Evolutionary conservation across 2,888 invertebrate species (phyloP).

Genomic region (Hirtodrosophila duncani): DNA sequence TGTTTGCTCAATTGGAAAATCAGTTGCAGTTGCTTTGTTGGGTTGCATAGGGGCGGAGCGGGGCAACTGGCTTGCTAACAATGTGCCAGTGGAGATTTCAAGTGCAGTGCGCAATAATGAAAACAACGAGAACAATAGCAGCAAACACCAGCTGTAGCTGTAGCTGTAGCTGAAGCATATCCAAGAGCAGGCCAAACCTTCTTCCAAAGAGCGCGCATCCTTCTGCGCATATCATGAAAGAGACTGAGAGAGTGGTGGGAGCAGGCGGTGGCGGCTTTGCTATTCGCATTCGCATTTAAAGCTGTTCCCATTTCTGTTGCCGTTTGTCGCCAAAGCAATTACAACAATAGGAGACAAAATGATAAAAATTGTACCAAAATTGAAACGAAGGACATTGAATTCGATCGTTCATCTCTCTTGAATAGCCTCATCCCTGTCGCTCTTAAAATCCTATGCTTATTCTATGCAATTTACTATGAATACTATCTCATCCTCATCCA

Average conservation of each 20-base stretch:
- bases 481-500: no score
- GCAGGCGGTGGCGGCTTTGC: neutral
- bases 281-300: neutral
- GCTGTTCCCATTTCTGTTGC: conserved; percentile 31
- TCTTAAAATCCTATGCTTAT: no score
- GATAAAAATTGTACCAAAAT: neutral
- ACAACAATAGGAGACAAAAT: conserved; percentile 15
- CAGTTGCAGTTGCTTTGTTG: no score
- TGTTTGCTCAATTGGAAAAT: no score
- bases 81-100: conserved; percentile 63
- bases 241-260: neutral
- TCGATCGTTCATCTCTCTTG: no score
- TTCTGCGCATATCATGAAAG: conserved; percentile 40
- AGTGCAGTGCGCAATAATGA: conserved; percentile 62
- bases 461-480: no score
- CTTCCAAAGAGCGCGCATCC: conserved; percentile 48
- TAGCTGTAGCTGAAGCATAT: neutral
- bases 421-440: no score
- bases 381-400: no score
- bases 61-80: conserved; percentile 9
- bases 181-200: conserved; percentile 1
- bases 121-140: conserved; percentile 13
- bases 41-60: neutral
- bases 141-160: conserved; percentile 20
- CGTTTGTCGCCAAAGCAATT: conserved; percentile 32